These are phyloP conservation scores for Sphecodes monilicornis DNA, from an alignment of 2,888 invertebrate genomes.

Conservation along the genomic window DNA sequence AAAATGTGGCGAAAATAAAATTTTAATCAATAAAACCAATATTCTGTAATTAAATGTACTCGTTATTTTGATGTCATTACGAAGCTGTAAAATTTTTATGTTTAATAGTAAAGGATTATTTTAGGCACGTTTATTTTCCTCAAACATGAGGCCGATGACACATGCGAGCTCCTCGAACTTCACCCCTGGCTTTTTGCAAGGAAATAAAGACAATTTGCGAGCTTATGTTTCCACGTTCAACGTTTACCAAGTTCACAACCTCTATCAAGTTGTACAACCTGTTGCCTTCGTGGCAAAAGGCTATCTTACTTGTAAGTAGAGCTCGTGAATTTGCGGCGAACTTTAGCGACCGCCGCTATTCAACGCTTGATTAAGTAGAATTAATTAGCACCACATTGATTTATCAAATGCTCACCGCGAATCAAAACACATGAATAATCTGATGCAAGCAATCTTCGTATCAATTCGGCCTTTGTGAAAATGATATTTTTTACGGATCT, in stretches of 20 bases:
- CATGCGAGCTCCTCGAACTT: constrained; percentile 19
- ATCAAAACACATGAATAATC: not conserved
- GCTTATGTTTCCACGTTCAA: constrained; percentile 50
- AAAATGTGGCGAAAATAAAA: not conserved
- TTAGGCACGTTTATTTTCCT: not conserved
- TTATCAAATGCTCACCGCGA: not conserved
- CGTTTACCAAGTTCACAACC: constrained; percentile 62
- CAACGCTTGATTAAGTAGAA: constrained; percentile 22
- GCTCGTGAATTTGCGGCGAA: constrained; percentile 35
- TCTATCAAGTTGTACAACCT: constrained; percentile 64
- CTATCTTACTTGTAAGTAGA: constrained; percentile 29
- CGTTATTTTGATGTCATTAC: not conserved
- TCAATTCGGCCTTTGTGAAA: not conserved
- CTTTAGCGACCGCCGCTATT: constrained; percentile 3
- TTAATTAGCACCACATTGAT: constrained; percentile 26
- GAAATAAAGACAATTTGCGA: constrained; percentile 58
- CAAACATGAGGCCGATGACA: not conserved
- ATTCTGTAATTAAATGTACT: not conserved
- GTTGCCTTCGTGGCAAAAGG: constrained; percentile 66
- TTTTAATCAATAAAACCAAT: not conserved
- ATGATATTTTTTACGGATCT: not conserved
- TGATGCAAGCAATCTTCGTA: not conserved
- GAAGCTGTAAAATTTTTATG: not conserved
- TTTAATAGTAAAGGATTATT: not conserved
- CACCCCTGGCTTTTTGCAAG: constrained; percentile 18